Evolutionary conservation across 2,113 vertebrate species (phyloP), one percentile per base, ranked within the genome.

Genomic region (Psammodynastes pulverulentus): DNA sequence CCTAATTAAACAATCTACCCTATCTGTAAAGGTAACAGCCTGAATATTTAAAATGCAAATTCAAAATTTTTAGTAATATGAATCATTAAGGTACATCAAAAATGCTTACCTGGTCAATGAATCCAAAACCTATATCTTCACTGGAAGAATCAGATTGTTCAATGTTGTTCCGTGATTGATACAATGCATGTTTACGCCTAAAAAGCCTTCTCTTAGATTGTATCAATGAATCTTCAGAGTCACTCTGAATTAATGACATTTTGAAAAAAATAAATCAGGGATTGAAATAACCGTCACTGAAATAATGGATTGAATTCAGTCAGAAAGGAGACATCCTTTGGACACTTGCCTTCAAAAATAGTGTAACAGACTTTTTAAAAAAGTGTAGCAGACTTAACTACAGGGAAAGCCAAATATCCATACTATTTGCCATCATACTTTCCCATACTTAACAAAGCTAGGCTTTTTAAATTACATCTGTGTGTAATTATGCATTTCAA

Each of bases 111-210:
- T 96, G 96, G 94, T 97, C 96, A 29, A 95, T 51, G 7, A 99
- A 98, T 87, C 97, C 97, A 7, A 98, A 97, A 0, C 99, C 98
- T 93, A 97, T 98, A 89, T 99, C 98, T 92, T 99, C 99, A 93
- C 98, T 99, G 1, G 98, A 99, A 9, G 98, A 96, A 5, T 99
- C 98, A 5, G 98, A 96, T 21, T 97, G 97, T 2, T 96, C 97
- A 19, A 95, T 94, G 24, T 96, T 92, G 2, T 97, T 97, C n/a
- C 96, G 93, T 23, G 95, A 95, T 21, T 96, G 94, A 72, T 97
- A 97, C 88, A 3, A 96, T 49, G 93, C 92, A 2, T 95, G 97
- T 91, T 97, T 97, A 79, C 97, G 94, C 34, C 98, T 96, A 88
- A 97, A 97, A 49, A 97, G 94, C 54, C 98, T 97, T 19, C 97